Base-by-base conservation (phyloP, 2,797 vertebrate genomes). In the Corythornis leucogaster region DNA sequence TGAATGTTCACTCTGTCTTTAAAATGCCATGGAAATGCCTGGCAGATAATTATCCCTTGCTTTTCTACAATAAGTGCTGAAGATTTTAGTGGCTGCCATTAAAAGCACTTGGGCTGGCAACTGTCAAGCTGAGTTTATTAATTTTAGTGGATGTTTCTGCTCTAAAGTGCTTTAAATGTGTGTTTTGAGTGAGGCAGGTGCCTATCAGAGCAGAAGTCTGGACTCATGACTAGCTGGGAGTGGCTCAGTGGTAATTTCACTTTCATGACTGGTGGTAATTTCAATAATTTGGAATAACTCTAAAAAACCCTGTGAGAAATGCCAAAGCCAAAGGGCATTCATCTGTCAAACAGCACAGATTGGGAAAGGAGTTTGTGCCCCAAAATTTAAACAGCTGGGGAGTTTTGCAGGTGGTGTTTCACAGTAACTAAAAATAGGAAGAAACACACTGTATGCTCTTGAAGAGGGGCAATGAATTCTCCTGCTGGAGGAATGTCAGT, bases 41-140 rank as follows among this genome's bases (percentile, higher is more conserved):
- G 83, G 74, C 55, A 83, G 85, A 54, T 90, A 92, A 92, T 84
- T 83, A 73, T 66, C 1, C 54, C 78, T 77, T 92, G 48, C 81
- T 80, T 85, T 85, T 80, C 77, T 75, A 12, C 85, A 78, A 2
- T 50, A 51, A 82, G 64, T 58, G 22, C 54, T 77, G 40, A 50
- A 64, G 42, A 50, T 35, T 82, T 81, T 31, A 0, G 0, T 79
- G 59, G 85, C 55, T 85, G 51, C 83, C 66, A 51, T 67, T 78
- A 68, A 25, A 77, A 76, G 62, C 45, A 45, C 54, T 95, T 88
- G 92, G 55, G 84, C 45, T 79, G 28, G 67, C 25, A 92, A 93
- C 53, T 92, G 42, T 3, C 83, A 89, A 81, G 30, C 66, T 38
- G 46, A 82, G 10, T 89, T 79, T 80, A 70, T 85, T 55, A 61